phyloP scores from a whole-genome alignment of 2,797 vertebrate genomes.

The Enteromius radiatus region DNA sequence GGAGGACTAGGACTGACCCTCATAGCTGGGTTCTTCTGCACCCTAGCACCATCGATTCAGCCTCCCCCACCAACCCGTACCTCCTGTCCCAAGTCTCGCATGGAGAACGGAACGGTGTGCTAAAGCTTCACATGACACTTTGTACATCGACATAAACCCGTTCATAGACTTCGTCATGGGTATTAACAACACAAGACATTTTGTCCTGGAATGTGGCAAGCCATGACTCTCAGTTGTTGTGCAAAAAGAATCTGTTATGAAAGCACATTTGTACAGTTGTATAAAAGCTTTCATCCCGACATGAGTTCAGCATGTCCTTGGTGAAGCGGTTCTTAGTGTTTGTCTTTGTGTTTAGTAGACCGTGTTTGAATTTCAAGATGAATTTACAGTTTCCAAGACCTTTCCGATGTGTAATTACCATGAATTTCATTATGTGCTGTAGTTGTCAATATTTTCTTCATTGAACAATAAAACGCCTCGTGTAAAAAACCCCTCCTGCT shows the following conservation, averaged over 20 bases:
- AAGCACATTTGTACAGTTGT: constrained; percentile 54
- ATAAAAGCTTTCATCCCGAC: constrained; percentile 45
- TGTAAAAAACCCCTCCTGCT: constrained; percentile 31
- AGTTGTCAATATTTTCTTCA: constrained; percentile 45
- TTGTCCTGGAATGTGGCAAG: not conserved
- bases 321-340: constrained; percentile 46
- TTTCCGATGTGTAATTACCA: constrained; percentile 30
- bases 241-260: constrained; percentile 27
- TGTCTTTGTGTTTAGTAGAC: constrained; percentile 44
- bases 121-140: constrained; percentile 64
- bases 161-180: constrained; percentile 25
- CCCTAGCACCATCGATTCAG: constrained; percentile 88
- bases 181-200: constrained; percentile 2
- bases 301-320: constrained; percentile 46
- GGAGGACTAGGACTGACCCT: constrained; percentile 88
- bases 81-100: constrained; percentile 86
- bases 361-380: constrained; percentile 35
- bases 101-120: constrained; percentile 89
- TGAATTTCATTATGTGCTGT: constrained; percentile 43
- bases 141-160: constrained; percentile 28
- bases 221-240: constrained; percentile 20
- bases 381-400: not conserved
- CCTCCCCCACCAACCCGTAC: constrained; percentile 82
- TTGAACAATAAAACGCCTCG: constrained; percentile 58
- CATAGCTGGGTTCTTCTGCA: constrained; percentile 92